phyloP scores from a whole-genome alignment of 2,797 vertebrate species.

The Sebastes melanostomus region DNA sequence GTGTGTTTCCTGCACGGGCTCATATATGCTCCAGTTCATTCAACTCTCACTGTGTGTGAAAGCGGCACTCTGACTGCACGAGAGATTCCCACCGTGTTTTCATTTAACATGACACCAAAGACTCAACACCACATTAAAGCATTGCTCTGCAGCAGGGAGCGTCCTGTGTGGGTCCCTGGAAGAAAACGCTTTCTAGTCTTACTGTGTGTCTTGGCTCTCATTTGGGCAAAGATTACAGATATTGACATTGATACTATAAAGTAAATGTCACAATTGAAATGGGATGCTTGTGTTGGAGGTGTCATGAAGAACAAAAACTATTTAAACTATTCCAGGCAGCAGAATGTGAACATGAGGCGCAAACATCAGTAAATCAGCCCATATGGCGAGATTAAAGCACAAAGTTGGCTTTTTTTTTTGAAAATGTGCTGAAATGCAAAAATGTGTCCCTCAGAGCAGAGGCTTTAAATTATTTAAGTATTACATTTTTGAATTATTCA shows the following conservation, averaged over 20 bases:
- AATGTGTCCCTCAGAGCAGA: conserved; percentile 16
- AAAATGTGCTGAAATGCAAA: conserved; percentile 51
- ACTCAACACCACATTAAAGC: conserved; percentile 64
- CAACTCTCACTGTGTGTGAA: neutral
- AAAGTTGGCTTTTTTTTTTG: conserved; percentile 28
- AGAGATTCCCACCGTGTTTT: conserved; percentile 57
- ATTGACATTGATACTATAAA: neutral
- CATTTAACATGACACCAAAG: conserved; percentile 54
- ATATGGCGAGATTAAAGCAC: conserved; percentile 12
- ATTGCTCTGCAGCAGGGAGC: conserved; percentile 45
- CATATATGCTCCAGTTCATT: neutral
- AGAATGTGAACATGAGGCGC: neutral
- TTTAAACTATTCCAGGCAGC: neutral
- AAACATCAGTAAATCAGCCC: neutral
- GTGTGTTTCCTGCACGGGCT: conserved; percentile 12
- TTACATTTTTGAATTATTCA: conserved; percentile 60
- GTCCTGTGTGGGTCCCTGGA: conserved; percentile 43
- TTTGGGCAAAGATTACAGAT: conserved; percentile 31
- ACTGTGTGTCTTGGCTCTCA: conserved; percentile 36
- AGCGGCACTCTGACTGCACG: neutral
- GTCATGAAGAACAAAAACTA: neutral
- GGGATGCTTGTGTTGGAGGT: neutral
- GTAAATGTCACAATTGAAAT: conserved; percentile 2
- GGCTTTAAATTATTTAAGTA: conserved; percentile 57
- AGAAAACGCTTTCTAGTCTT: conserved; percentile 51